Evolutionary conservation across 2,797 vertebrate genomes (phyloP), one percentile per base, ranked within the genome.

Genomic region (Columba guinea): DNA sequence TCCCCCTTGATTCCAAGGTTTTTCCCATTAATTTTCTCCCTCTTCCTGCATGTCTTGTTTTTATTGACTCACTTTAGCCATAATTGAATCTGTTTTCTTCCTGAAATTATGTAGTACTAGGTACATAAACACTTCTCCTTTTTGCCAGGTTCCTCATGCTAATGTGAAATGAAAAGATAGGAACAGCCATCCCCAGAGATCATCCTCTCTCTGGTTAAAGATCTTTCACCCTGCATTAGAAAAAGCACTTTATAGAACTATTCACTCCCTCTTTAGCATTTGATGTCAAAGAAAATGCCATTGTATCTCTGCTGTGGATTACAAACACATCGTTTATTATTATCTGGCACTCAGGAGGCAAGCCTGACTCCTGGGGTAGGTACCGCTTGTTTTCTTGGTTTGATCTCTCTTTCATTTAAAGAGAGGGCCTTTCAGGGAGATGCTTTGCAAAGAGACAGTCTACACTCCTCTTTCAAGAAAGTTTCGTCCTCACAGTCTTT

Each of bases 251-350:
- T 94, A 81, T 23, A 90, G 35, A 90, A 74, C 27, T 85, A 80
- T 87, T 93, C 37, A 9, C 41, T 93, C 85, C 51, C 34, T 87
- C 60, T 93, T 92, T 63, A 91, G 41, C 30, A 93, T 89, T 63
- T 87, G 51, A 82, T 92, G 94, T 93, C 58, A 89, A 89, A 95
- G 78, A 96, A 95, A 95, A 93, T 94, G 56, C 58, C 69, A 24
- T 51, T 87, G 51, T 87, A 74, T 62, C 91, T 96, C 96, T 95
- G 95, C 69, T 92, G 18, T 90, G 78, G 96, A 81, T 97, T 97
- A 87, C 81, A 95, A 85, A 87, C 94, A 95, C 94, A 65, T 91
- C 62, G 3, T 96, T 96, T 95, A 73, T 95, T 96, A 94, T 92
- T 94, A 88, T 93, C 73, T 75, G 87, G 77, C 1, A 2, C 48